These are phyloP conservation scores for Sapayoa aenigma DNA, from an alignment of 2,113 vertebrate species.

Conservation along the genomic window DNA sequence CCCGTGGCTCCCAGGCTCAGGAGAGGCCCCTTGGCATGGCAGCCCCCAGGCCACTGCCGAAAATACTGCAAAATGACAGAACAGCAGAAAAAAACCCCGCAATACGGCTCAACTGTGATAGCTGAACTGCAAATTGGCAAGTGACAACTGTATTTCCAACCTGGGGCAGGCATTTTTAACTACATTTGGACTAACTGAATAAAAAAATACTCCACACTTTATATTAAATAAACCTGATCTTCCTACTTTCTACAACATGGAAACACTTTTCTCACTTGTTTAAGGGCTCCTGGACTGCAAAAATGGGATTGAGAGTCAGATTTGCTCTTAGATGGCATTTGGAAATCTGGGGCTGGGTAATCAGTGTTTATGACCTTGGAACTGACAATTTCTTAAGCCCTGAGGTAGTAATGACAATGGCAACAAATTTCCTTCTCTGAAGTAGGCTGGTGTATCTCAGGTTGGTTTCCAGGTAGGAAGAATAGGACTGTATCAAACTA, in stretches of 20 bases:
- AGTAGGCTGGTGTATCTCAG: background rate
- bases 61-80: no score
- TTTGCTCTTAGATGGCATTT: background rate
- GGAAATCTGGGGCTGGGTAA: background rate
- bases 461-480: background rate
- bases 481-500: background rate
- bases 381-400: background rate
- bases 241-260: background rate
- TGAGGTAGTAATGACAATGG: background rate
- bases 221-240: background rate
- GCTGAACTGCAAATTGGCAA: no score
- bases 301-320: background rate
- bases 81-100: no score
- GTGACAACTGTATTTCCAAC: no score
- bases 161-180: background rate
- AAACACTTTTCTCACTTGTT: background rate
- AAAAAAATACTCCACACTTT: background rate
- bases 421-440: background rate
- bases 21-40: no score
- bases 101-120: no score
- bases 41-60: no score
- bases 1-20: no score
- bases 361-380: background rate
- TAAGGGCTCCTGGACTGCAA: background rate
- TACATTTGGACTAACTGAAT: background rate